Base-by-base conservation (phyloP, 2,113 vertebrate species). In the Laticauda laticaudata region DNA sequence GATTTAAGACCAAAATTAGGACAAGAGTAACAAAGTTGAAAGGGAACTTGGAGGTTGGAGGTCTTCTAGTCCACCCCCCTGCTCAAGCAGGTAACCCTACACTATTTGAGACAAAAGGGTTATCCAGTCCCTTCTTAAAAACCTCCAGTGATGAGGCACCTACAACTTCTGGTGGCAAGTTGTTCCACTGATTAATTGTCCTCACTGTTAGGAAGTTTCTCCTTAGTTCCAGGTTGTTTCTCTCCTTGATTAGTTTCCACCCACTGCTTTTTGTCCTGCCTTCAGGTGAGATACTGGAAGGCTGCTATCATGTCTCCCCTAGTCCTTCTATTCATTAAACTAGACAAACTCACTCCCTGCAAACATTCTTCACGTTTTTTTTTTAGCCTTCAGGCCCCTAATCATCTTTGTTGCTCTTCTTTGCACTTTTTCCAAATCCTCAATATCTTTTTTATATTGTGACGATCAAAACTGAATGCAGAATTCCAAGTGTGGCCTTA, bases 201-300 rank as follows among this genome's bases (percentile, higher is more conserved):
- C 61, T n/a, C 12, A 14, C 61, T n/a, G 11, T 69, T 0, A n/a
- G 29, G 29, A 69, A n/a, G 2, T 69, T n/a, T 15, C 29, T 69
- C 12, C 12, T 48, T 69, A 69, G 14, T 69, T 69, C 61, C 5
- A n/a, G 61, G 4, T 69, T 69, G 61, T 1, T 69, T n/a, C 29
- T 69, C 61, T 69, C 61, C 1, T 69, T n/a, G 29, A 1, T n/a
- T 5, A n/a, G 61, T 5, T n/a, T 69, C 12, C 61, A n/a, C 0
- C 29, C 12, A 1, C n/a, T 69, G 11, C 1, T 69, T n/a, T 29
- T 69, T 69, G 11, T 69, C 29, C 29, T n/a, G 4, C 12, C 12
- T 0, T n/a, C 29, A 0, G 11, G 29, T 0, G 3, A 14, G 1
- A 64, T 64, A 64, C 1, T 64, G 26, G 26, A 64, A 64, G 3